Evolutionary conservation across 2,797 vertebrate species (phyloP), one percentile per base, ranked within the genome.

Genomic region (Ctenosaura bakeri): DNA sequence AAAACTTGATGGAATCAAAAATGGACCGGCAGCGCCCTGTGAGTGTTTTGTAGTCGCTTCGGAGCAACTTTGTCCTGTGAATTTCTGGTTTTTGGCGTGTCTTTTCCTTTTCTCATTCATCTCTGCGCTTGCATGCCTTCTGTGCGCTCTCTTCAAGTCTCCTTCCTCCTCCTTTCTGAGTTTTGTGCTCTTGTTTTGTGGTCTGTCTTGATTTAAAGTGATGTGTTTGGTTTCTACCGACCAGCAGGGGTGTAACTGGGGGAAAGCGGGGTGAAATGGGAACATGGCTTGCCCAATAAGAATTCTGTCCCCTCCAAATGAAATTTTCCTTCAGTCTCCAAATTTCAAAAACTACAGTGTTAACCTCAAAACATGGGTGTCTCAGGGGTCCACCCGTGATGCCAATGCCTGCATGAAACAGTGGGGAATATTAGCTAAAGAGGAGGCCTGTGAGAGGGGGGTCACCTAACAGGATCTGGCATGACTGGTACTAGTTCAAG

Each of bases 1-100:
- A 94, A 95, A 54, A 73, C 92, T 92, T 94, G 94, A 93, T 90
- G 90, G 5, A 2, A 78, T 88, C 91, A 89, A 94, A 93, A 56
- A 93, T 93, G 95, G 92, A 52, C 42, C 6, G 0, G 86, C 95
- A 52, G 84, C 59, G 85, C 64, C 91, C 92, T 92, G 54, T 29
- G 56, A 50, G 89, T 13, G 87, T 88, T 96, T 95, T 92, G 95
- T 93, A 69, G 91, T 90, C 74, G 87, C 82, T 94, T 0, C 92
- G 91, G 94, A 96, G 94, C 92, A 94, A 88, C 66, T 88, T 93
- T 42, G 86, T 92, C 18, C 6, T 79, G 91, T 86, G 56, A 90
- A 52, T 87, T 69, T 83, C 22, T 93, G 90, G 46, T 62, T 42
- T 46, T 22, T 32, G 52, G 46, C 1, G 1, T 66, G 24, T 10